A percentile compares a stretch with the other conserved stretches of the same genome.
Conservation (phyloP, 2,113 vertebrate genomes). For the Emydocephalus ijimae region DNA sequence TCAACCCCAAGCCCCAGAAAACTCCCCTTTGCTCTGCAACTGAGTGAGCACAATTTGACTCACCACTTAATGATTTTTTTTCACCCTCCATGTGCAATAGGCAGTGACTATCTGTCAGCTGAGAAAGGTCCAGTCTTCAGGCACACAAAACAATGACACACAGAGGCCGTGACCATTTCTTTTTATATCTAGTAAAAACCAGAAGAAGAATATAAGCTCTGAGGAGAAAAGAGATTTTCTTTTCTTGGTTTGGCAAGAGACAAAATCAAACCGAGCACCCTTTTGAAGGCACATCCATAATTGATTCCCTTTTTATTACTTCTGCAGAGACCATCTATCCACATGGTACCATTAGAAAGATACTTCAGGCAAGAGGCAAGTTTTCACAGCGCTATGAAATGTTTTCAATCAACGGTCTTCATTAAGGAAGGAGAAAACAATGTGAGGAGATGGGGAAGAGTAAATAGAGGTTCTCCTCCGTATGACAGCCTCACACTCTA, state of each 20-base stretch:
- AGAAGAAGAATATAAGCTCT: background rate
- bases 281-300: background rate
- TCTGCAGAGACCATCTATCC: background rate
- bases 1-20: background rate
- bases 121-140: background rate
- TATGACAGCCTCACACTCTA: background rate
- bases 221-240: background rate
- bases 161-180: background rate
- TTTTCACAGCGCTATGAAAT: background rate
- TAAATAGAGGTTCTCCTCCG: background rate
- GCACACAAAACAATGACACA: background rate
- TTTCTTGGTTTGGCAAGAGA: background rate
- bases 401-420: background rate
- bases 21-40: background rate
- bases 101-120: background rate
- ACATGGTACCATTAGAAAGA: background rate
- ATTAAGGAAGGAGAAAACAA: background rate
- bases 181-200: background rate
- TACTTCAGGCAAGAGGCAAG: background rate
- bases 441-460: background rate
- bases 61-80: slow-evolving; percentile 18
- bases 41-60: background rate
- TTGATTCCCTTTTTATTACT: background rate
- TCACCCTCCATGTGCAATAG: background rate
- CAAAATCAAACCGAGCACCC: too few species aligned